Evolutionary conservation across 2,888 invertebrate genomes (phyloP).

Genomic region (Drosophila picticornis): DNA sequence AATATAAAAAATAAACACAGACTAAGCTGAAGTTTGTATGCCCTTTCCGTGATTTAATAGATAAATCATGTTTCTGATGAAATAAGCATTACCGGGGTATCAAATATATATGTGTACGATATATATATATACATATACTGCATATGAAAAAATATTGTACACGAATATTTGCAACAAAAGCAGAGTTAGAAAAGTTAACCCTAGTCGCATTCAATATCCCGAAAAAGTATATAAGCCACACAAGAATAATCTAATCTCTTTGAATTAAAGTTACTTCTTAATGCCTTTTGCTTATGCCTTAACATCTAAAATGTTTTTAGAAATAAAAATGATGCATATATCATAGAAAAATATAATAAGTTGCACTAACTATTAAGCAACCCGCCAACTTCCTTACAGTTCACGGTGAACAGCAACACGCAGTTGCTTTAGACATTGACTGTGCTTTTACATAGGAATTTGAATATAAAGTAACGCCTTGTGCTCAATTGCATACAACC

Average conservation of each 20-base stretch:
- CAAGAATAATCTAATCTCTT: not conserved
- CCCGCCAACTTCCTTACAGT: conserved; percentile 40
- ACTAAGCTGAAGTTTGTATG: not conserved
- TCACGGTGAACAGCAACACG: conserved; percentile 41
- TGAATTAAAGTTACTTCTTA: not conserved
- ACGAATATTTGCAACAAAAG: not conserved
- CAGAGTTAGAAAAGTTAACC: not conserved
- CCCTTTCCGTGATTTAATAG: not conserved
- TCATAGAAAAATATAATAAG: not conserved
- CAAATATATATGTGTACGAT: not conserved
- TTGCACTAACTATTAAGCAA: conserved; percentile 1
- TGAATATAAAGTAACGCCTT: conserved; percentile 44
- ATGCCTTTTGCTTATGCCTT: not conserved
- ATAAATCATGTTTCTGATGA: not conserved
- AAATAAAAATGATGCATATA: not conserved
- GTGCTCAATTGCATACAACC: conserved; percentile 43
- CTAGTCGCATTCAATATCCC: not conserved
- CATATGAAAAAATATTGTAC: not conserved
- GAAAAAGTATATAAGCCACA: not conserved
- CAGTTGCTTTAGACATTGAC: conserved; percentile 19
- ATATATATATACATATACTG: not conserved
- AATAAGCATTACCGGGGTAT: not conserved
- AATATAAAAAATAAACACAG: not conserved
- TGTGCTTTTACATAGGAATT: conserved; percentile 31
- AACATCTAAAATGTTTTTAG: not conserved